Percentiles rank a stretch among this genome's conserved stretches.
These are phyloP conservation scores for Trichoplusia ni DNA, from an alignment of 1,140 invertebrate genomes.

Conservation along the genomic window DNA sequence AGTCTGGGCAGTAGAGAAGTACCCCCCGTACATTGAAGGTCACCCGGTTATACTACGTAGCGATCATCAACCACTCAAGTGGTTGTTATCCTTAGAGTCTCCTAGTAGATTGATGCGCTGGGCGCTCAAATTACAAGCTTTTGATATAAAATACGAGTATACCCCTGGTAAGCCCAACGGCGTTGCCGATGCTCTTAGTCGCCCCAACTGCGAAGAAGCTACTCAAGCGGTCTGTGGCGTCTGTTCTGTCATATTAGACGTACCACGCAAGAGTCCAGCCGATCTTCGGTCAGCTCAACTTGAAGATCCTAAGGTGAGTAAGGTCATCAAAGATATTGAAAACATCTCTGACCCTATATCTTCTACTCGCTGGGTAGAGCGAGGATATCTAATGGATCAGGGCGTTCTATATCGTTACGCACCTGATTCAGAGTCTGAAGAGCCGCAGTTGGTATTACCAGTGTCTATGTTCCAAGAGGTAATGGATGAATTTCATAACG, in stretches of 20 bases:
- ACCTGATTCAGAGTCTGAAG: too few relatives aligned
- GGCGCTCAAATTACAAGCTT: slow-evolving; percentile 51
- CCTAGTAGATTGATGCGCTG: slow-evolving; percentile 68
- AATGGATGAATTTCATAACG: neutral
- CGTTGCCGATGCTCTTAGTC: neutral
- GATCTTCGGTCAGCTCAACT: slow-evolving; percentile 3
- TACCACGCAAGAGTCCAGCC: neutral
- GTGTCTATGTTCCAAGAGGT: too few relatives aligned
- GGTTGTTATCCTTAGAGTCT: slow-evolving; percentile 68
- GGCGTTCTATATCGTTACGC: neutral
- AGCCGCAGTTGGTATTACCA: too few relatives aligned
- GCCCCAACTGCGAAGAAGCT: neutral
- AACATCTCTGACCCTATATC: neutral
- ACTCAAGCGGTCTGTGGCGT: neutral
- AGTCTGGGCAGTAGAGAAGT: slow-evolving; percentile 10
- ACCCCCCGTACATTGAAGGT: slow-evolving; percentile 20
- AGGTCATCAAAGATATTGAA: slow-evolving; percentile 18
- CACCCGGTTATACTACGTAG: neutral
- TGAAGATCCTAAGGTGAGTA: slow-evolving; percentile 4
- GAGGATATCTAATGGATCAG: slow-evolving; percentile 22
- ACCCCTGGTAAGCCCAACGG: slow-evolving; percentile 13
- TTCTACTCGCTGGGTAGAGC: slow-evolving; percentile 10
- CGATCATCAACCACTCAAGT: slow-evolving; percentile 42
- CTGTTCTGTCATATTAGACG: slow-evolving; percentile 14
- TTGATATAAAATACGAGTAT: slow-evolving; percentile 16